A percentile compares a stretch with the other conserved stretches of the same genome.
Conservation (phyloP, 2,888 invertebrate species). For the Diplolepis rosae region DNA sequence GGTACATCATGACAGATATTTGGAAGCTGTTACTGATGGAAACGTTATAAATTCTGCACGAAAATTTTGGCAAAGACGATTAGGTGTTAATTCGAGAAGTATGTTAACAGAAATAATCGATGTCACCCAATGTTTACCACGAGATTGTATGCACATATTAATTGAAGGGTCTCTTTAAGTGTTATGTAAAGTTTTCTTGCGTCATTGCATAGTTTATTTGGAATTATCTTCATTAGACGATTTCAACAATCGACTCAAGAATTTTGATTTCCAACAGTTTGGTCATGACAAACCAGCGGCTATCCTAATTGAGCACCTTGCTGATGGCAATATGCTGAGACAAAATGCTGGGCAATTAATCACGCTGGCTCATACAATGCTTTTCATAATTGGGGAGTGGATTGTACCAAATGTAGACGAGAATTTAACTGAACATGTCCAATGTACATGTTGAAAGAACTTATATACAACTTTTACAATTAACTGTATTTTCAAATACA, state of each 20-base stretch:
- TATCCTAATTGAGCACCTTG: neutral
- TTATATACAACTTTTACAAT: no score
- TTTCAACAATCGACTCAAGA: slow-evolving; percentile 3
- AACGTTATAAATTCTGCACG: neutral
- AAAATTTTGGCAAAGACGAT: neutral
- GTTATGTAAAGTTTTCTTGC: neutral
- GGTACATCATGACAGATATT: no score
- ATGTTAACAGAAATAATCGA: neutral
- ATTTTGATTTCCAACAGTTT: slow-evolving; percentile 32
- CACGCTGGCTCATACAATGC: slow-evolving; percentile 21
- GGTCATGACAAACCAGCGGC: slow-evolving; percentile 25
- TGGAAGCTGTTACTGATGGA: no score
- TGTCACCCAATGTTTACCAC: slow-evolving; percentile 30
- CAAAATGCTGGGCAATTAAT: slow-evolving; percentile 31
- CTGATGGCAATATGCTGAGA: neutral
- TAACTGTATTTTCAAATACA: no score
- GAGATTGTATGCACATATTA: slow-evolving; percentile 39
- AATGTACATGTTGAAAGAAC: no score
- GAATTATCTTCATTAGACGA: neutral
- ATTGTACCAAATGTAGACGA: no score
- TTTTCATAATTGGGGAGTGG: slow-evolving; percentile 27
- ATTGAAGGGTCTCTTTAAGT: slow-evolving; percentile 37
- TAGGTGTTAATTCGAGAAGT: neutral
- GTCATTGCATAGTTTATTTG: neutral
- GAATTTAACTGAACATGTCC: no score